These are phyloP conservation scores for Apogon hyalosoma DNA, from an alignment of 2,797 vertebrate genomes.

Conservation along the genomic window DNA sequence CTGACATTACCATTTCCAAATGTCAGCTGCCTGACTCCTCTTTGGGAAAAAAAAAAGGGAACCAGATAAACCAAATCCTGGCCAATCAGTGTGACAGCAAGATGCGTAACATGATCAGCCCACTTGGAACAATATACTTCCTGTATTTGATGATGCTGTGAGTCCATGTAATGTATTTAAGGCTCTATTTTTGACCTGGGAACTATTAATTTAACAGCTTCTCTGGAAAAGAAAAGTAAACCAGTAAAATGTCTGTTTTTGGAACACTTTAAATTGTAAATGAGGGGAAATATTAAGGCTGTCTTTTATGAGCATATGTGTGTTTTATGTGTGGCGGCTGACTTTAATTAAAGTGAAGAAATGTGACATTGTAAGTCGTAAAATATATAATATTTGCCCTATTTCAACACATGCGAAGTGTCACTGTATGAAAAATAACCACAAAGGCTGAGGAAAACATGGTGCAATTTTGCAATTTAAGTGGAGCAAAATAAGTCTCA, in stretches of 20 bases:
- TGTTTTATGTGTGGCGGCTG: conserved; percentile 14
- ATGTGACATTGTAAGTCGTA: conserved; percentile 3
- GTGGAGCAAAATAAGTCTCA: neutral
- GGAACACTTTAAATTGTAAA: conserved; percentile 47
- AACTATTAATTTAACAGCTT: conserved; percentile 39
- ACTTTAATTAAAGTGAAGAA: conserved; percentile 38
- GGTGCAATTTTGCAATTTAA: neutral
- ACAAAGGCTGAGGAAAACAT: neutral
- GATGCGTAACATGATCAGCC: neutral
- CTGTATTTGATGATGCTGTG: conserved; percentile 1
- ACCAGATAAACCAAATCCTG: conserved; percentile 23
- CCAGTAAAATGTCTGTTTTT: conserved; percentile 59
- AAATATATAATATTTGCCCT: conserved; percentile 11
- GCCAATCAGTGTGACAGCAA: conserved; percentile 1
- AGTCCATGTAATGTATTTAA: neutral
- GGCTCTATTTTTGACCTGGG: conserved; percentile 27
- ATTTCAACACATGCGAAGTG: conserved; percentile 19
- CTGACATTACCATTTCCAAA: conserved; percentile 50
- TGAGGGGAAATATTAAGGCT: conserved; percentile 36
- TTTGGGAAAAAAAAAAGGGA: conserved; percentile 18
- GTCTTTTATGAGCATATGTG: conserved; percentile 22
- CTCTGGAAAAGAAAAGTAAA: conserved; percentile 21
- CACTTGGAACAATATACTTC: neutral
- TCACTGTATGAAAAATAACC: conserved; percentile 26
- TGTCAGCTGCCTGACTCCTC: conserved; percentile 44